phyloP scores from a whole-genome alignment of 2,888 invertebrate genomes.

The Drosophila longiperda region DNA sequence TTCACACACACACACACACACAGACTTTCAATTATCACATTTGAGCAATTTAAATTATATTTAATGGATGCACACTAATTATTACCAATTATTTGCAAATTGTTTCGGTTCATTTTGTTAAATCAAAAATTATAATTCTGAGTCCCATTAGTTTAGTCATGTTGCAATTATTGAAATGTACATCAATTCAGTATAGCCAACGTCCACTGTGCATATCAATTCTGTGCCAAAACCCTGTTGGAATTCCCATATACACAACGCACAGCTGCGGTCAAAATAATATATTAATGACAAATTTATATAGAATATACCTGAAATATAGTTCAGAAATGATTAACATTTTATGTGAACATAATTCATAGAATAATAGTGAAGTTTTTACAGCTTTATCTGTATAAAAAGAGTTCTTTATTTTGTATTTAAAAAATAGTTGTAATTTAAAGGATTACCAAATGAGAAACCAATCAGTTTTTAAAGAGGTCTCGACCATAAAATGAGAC shows the following conservation, averaged over 20 bases:
- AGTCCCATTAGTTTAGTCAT: neutral
- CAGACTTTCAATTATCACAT: constrained; percentile 24
- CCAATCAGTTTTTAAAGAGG: neutral
- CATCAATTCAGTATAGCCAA: neutral
- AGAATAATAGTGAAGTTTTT: neutral
- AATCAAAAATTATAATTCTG: neutral
- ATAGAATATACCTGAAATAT: neutral
- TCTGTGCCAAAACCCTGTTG: constrained; percentile 1
- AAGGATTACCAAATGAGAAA: no score
- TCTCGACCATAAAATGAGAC: neutral
- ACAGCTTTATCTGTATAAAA: no score
- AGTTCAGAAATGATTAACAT: no score
- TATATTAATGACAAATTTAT: neutral
- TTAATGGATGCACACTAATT: neutral
- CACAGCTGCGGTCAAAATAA: neutral
- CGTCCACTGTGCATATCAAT: constrained; percentile 23
- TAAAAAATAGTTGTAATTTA: no score
- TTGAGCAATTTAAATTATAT: neutral
- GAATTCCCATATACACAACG: neutral
- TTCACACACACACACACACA: constrained; percentile 13
- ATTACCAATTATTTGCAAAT: neutral
- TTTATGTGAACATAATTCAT: no score
- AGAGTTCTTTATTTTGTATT: no score
- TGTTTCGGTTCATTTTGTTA: neutral
- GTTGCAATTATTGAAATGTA: neutral